phyloP scores from a whole-genome alignment of 2,113 vertebrate genomes.

The Mormyrus iriodes region DNA sequence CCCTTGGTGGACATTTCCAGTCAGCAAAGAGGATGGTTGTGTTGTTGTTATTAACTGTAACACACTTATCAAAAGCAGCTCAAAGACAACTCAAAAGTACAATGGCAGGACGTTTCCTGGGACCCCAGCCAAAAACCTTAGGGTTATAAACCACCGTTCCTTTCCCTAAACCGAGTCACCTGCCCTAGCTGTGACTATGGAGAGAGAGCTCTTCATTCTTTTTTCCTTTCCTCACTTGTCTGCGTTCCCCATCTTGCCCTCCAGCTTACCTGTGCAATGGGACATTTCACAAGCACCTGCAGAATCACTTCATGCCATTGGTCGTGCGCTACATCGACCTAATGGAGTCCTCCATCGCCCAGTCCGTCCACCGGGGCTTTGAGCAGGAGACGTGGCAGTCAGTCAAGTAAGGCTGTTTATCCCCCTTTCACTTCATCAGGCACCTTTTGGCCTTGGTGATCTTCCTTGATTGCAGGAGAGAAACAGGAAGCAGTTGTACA shows the following conservation, averaged over 20 bases:
- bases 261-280: slow-evolving; percentile 88
- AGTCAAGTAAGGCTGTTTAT: slow-evolving; percentile 79
- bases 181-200: background rate
- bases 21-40: background rate
- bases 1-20: background rate
- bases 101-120: background rate
- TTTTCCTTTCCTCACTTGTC: background rate
- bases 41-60: background rate
- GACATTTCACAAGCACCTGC: slow-evolving; percentile 91
- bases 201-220: background rate
- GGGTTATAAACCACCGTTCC: background rate
- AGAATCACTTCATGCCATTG: slow-evolving; percentile 86
- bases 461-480: background rate
- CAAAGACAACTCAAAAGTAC: background rate
- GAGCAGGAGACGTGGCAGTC: slow-evolving; percentile 95
- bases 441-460: background rate
- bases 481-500: background rate
- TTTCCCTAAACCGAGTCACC: background rate
- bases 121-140: background rate
- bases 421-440: background rate
- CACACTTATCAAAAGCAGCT: background rate
- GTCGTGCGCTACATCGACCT: slow-evolving; percentile 95
- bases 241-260: slow-evolving; percentile 23
- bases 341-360: slow-evolving; percentile 97
- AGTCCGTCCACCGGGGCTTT: slow-evolving; percentile 92